Conservation (phyloP, 2,797 vertebrate genomes). For the Halcyon smyrnensis region DNA sequence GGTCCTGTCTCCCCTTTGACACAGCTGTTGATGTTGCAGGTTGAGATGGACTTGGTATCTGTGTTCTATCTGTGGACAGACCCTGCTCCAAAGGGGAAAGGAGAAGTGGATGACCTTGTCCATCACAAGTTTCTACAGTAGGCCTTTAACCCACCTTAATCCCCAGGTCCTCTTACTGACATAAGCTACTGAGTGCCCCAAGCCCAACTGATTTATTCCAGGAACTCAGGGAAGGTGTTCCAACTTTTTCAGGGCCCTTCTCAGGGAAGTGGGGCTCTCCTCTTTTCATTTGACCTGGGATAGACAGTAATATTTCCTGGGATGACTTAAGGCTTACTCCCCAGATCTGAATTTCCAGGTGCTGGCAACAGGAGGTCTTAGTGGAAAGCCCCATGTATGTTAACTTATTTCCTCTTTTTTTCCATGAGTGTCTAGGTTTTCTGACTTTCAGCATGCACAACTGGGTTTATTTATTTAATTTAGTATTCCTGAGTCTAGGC, state of each 20-base stretch:
- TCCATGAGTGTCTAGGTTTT: neutral
- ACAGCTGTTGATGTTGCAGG: neutral
- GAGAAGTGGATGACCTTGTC: neutral
- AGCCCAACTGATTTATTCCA: neutral
- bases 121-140: neutral
- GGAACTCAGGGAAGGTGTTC: neutral
- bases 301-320: neutral
- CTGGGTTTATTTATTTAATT: constrained; percentile 13
- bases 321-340: neutral
- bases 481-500: neutral
- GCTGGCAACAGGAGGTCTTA: neutral
- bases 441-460: neutral
- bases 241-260: neutral
- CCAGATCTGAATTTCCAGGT: neutral
- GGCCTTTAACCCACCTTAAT: neutral
- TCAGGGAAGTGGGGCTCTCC: rapidly evolving
- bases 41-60: neutral
- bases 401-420: neutral
- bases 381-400: neutral
- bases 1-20: neutral
- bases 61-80: neutral
- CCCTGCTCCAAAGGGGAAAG: neutral
- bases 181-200: neutral
- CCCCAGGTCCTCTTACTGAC: neutral
- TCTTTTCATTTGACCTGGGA: neutral